Conservation (phyloP, 2,113 vertebrate species). For the Girardinichthys multiradiatus region DNA sequence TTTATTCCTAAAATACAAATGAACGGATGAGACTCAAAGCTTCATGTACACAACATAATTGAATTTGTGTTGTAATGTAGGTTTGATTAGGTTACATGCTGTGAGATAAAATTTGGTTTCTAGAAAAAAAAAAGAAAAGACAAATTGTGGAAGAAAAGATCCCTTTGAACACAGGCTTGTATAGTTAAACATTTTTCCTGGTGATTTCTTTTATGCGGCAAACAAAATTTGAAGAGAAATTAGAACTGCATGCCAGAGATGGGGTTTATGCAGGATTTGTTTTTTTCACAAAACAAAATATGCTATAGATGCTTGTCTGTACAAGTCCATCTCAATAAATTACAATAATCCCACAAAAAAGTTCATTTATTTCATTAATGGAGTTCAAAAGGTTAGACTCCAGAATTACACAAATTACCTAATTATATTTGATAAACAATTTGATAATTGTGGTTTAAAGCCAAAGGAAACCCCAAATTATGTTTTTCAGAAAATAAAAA, state of each 20-base stretch:
- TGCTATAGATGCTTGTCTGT: not conserved
- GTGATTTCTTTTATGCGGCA: not conserved
- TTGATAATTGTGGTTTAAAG: too few relatives aligned
- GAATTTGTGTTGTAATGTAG: not conserved
- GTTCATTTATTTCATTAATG: not conserved
- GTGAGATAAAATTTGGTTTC: not conserved
- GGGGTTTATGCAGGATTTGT: too few relatives aligned
- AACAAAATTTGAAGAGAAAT: not conserved
- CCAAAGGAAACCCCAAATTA: too few relatives aligned
- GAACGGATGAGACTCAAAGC: not conserved
- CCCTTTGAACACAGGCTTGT: not conserved
- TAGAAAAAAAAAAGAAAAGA: not conserved
- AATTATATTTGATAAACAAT: too few relatives aligned
- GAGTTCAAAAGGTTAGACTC: too few relatives aligned
- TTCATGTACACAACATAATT: not conserved
- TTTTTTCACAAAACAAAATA: not conserved
- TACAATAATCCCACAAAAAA: not conserved
- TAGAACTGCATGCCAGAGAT: not conserved
- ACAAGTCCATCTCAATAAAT: not conserved
- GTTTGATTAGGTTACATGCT: too few relatives aligned
- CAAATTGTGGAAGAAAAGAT: constrained; percentile 14
- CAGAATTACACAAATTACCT: too few relatives aligned
- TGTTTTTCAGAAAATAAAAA: too few relatives aligned
- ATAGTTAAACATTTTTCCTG: not conserved
- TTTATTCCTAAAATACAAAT: not conserved